Conservation (phyloP, 37 sponge, comb jelly and placozoan species). For the Petrosia ficiformis region DNA sequence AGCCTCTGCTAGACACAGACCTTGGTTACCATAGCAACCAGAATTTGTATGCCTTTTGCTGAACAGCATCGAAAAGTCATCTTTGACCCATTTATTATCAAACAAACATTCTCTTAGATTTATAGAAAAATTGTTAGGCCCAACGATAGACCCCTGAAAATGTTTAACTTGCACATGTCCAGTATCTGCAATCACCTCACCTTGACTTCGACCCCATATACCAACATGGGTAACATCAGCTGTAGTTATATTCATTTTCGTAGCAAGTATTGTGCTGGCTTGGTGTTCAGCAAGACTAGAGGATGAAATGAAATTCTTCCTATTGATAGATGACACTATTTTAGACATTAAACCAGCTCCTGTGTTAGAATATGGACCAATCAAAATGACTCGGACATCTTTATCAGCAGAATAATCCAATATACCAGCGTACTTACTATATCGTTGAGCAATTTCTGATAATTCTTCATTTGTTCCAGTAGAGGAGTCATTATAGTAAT, state of each 20-base stretch:
- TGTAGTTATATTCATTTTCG: conserved; percentile 34
- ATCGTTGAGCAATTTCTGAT: conserved; percentile 10
- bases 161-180: conserved; percentile 10
- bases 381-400: conserved; percentile 38
- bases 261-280: conserved; percentile 52
- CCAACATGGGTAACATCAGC: conserved; percentile 31
- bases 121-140: conserved; percentile 52
- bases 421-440: conserved; percentile 47
- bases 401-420: conserved; percentile 44
- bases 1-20: conserved; percentile 22
- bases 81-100: conserved; percentile 50
- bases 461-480: not conserved
- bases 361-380: conserved; percentile 41
- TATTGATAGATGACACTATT: conserved; percentile 19
- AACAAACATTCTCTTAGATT: conserved; percentile 43
- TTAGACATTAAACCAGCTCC: conserved; percentile 48
- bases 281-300: conserved; percentile 34
- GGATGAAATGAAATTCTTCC: conserved; percentile 24
- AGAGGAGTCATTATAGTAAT: not conserved
- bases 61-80: conserved; percentile 7
- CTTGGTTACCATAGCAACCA: conserved; percentile 1
- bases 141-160: conserved; percentile 51
- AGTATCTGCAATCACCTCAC: not conserved
- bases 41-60: not conserved
- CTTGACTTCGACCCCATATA: conserved; percentile 25